Evolutionary conservation across 2,113 vertebrate genomes (phyloP), one percentile per base, ranked within the genome.

Genomic region (Gnathonemus longibarbis): DNA sequence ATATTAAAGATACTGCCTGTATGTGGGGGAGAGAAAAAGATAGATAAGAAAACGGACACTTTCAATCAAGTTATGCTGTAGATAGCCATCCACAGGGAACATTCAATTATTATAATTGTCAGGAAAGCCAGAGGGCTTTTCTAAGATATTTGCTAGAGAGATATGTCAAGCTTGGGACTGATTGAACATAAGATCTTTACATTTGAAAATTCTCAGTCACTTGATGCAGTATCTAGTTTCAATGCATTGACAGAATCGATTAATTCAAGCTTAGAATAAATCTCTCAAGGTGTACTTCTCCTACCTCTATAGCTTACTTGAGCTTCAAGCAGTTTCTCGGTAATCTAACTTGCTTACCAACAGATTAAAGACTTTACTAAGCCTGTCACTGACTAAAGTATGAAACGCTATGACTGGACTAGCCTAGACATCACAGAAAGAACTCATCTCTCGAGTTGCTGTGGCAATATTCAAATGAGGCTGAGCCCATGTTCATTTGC

Each of bases 81-180:
- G 74, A 39, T 80, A 39, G 31, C 74, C 74, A 80, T 42, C 74
- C 74, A 80, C 74, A 39, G 74, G 35, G 74, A 80, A 42, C 35
- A 80, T 80, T 80, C 74, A 80, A 80, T 39, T 35, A 80, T 80
- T 80, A 80, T 42, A 80, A 80, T 80, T 80, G 31, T 80, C 74
- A 39, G 74, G 74, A 80, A 39, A 80, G 74, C 62, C 62, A 1
- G n/a, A 31, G 35, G 74, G 31, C 35, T 80, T 80, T 15, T 80
- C 13, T 42, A 39, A 42, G 35, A 6, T 80, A 80, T 42, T 80
- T 42, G 35, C 74, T 80, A 42, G 74, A 35, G 13, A 80, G 74
- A 42, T 70, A 70, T 13, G 62, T 70, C 27, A 70, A 31, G n/a
- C 62, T 31, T 70, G n/a, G 62, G n/a, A 70, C 62, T 80, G 31